Conservation (phyloP, 2,888 invertebrate species). For the Cosmopolites sordidus region DNA sequence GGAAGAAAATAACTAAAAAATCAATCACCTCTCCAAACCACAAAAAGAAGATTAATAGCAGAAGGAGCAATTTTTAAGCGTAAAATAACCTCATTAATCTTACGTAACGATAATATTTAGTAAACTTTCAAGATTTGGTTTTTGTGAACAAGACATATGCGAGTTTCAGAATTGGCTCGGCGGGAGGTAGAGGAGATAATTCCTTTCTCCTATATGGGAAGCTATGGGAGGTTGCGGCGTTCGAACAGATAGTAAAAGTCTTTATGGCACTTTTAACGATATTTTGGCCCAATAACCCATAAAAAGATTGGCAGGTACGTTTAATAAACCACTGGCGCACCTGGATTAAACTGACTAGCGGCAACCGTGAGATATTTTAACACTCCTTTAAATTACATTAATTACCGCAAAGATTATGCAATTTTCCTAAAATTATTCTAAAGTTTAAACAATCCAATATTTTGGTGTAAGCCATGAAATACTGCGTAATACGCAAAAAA, state of each 20-base stretch:
- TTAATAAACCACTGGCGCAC: slow-evolving; percentile 13
- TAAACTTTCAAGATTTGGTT: slow-evolving; percentile 26
- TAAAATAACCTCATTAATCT: slow-evolving; percentile 28
- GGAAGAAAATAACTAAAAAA: background rate
- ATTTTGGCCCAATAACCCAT: slow-evolving; percentile 41
- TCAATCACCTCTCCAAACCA: background rate
- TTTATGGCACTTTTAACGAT: slow-evolving; percentile 26
- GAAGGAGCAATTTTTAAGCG: slow-evolving; percentile 27
- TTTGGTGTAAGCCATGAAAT: too few relatives aligned
- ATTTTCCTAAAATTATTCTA: too few relatives aligned
- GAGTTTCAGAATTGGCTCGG: slow-evolving; percentile 29
- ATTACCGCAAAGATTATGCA: too few relatives aligned
- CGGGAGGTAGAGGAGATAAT: slow-evolving; percentile 27
- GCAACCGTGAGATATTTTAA: background rate
- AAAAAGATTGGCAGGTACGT: slow-evolving; percentile 33
- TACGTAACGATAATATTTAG: slow-evolving; percentile 25
- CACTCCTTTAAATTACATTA: too few relatives aligned
- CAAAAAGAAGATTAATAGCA: slow-evolving; percentile 29
- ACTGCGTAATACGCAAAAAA: too few relatives aligned
- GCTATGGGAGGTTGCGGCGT: slow-evolving; percentile 21
- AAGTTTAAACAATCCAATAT: too few relatives aligned
- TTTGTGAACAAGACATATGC: slow-evolving; percentile 28
- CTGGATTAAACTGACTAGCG: background rate
- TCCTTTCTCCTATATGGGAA: slow-evolving; percentile 26
- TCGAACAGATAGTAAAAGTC: slow-evolving; percentile 27